Evolutionary conservation across 2,797 vertebrate genomes (phyloP), one percentile per base, ranked within the genome.

Genomic region (Cirrhinus mrigala): DNA sequence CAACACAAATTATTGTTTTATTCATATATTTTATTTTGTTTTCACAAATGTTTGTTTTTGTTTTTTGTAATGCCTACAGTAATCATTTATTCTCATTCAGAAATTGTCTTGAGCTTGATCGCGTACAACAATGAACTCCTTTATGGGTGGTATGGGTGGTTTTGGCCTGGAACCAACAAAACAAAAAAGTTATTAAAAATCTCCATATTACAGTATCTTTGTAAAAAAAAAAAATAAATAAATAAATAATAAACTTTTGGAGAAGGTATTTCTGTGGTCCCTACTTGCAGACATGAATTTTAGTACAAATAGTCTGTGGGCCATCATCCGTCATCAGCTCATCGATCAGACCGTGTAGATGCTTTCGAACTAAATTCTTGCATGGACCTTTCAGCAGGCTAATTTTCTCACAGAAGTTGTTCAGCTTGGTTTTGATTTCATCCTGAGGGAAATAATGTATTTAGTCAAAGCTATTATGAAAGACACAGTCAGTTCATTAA

Each of bases 241-340:
- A n/a, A n/a, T n/a, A n/a, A 3, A 29, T 29, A 1, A 29, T 29
- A 29, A 29, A 29, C 29, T 29, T 29, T 1, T 75, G 48, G 73
- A 9, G 6, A 16, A 7, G 14, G 33, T 56, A 12, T 44, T 56
- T 44, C 2, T 58, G 40, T 44, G 29, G 22, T 7, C 54, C 84
- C 5, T 74, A 85, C 78, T 85, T 58, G 84, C 78, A 85, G 37
- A 11, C 22, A 5, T 10, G 3, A 2, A 81, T 2, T 69, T 73
- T 73, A 37, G 1, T 12, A 24, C 85, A 86, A 75, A 82, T 54
- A 22, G 74, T 44, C 1, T n/a, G 44, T 81, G 93, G 92, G 0
- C 90, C 86, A 3, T 94, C 92, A 0, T 56, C 75, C 2, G 91
- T 92, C 0, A 86, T 81, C 71, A 94, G 86, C 58, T 93, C 92